Evolutionary conservation across 2,888 invertebrate genomes (phyloP).

Genomic region (Drosophila greeni): DNA sequence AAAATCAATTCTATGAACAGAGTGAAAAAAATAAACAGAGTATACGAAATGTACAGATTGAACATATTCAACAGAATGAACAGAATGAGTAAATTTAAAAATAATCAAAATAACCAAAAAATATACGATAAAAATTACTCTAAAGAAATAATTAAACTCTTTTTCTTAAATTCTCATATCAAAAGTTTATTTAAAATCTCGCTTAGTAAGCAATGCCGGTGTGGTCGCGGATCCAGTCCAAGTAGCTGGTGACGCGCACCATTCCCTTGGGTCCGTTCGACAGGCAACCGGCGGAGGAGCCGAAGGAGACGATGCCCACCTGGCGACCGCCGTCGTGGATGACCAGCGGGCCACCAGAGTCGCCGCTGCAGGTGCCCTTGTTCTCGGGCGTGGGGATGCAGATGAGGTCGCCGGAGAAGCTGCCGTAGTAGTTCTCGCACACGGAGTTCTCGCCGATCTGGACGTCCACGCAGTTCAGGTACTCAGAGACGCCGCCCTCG

Average conservation of each 20-base stretch:
- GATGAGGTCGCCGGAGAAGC: constrained; percentile 39
- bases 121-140: background rate
- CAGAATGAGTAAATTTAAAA: no score
- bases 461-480: constrained; percentile 54
- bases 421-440: constrained; percentile 75
- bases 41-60: background rate
- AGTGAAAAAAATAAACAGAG: no score
- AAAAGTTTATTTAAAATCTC: background rate
- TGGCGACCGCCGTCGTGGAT: constrained; percentile 41
- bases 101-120: background rate
- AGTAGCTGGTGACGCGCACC: constrained; percentile 52
- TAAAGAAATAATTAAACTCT: background rate
- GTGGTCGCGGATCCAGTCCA: constrained; percentile 61
- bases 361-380: constrained; percentile 77
- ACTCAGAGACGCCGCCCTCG: constrained; percentile 69
- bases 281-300: constrained; percentile 48
- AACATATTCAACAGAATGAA: background rate
- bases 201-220: constrained; percentile 44
- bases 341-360: constrained; percentile 76
- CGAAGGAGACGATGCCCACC: constrained; percentile 59
- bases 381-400: constrained; percentile 36
- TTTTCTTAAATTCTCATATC: background rate
- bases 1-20: no score
- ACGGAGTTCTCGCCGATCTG: constrained; percentile 64
- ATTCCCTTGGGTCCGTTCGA: constrained; percentile 51